Conservation (phyloP, 2,888 invertebrate species). For the Brachyptera risi region DNA sequence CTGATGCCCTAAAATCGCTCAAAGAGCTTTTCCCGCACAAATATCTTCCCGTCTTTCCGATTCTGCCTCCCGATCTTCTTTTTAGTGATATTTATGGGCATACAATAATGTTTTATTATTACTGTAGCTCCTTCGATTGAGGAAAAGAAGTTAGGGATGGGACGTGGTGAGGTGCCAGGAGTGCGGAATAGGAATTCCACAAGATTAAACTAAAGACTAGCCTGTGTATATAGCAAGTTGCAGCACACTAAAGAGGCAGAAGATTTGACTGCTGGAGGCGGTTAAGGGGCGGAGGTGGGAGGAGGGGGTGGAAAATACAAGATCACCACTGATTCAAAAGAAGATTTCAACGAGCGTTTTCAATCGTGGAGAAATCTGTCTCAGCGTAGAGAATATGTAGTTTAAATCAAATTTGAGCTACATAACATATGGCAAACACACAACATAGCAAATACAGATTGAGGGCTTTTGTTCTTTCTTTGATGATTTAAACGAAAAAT, state of each 20-base stretch:
- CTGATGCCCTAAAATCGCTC: constrained; percentile 20
- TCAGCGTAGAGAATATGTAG: constrained; percentile 14
- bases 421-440: not conserved
- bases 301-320: not conserved
- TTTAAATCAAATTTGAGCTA: not conserved
- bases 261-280: constrained; percentile 20
- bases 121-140: constrained; percentile 21
- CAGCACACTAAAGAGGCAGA: constrained; percentile 13
- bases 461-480: not conserved
- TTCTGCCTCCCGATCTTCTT: constrained; percentile 20
- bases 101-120: constrained; percentile 31
- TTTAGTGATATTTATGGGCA: constrained; percentile 32
- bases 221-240: constrained; percentile 10
- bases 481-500: too few species aligned
- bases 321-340: constrained; percentile 1
- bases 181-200: constrained; percentile 26
- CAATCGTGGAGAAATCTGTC: constrained; percentile 24
- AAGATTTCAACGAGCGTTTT: constrained; percentile 16
- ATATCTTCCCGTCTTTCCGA: not conserved
- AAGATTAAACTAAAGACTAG: constrained; percentile 31
- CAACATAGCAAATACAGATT: constrained; percentile 9
- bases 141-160: constrained; percentile 18
- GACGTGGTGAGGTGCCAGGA: constrained; percentile 9
- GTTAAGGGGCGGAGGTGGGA: not conserved
- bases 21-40: not conserved